Percentiles rank a stretch among this genome's conserved stretches.
phyloP scores from a whole-genome alignment of 2,888 invertebrate genomes.

The Agrotis segetum region DNA sequence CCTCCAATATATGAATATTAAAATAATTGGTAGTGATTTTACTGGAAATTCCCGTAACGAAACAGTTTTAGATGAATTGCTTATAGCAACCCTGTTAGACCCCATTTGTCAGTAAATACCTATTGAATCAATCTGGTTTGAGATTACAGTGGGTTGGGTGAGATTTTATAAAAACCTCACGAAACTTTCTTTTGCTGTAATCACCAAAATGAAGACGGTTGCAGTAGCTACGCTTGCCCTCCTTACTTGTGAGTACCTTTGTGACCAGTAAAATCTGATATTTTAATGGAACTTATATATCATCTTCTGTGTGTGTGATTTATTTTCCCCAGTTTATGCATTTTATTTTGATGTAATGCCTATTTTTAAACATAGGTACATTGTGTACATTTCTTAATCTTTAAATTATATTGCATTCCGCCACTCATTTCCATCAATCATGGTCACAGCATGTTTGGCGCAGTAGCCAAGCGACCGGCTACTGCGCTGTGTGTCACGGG shows the following conservation, averaged over 20 bases:
- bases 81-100: too few relatives aligned
- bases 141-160: slow-evolving; percentile 3
- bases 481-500: too few relatives aligned
- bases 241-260: slow-evolving; percentile 69
- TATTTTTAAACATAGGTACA: neutral
- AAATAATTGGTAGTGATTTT: too few relatives aligned
- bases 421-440: neutral
- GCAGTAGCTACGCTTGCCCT: slow-evolving; percentile 60
- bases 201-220: slow-evolving; percentile 68
- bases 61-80: too few relatives aligned
- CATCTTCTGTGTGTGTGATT: neutral
- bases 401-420: neutral
- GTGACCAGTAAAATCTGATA: neutral
- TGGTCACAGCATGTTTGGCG: neutral
- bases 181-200: neutral
- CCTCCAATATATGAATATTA: too few relatives aligned
- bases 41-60: too few relatives aligned
- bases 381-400: too few relatives aligned
- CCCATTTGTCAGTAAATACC: neutral
- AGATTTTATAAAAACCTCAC: slow-evolving; percentile 15
- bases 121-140: neutral
- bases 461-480: too few relatives aligned
- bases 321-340: neutral
- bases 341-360: neutral
- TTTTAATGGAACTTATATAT: neutral